Evolutionary conservation across 2,888 invertebrate species (phyloP), one percentile per base, ranked within the genome.

Genomic region (Patella depressa): DNA sequence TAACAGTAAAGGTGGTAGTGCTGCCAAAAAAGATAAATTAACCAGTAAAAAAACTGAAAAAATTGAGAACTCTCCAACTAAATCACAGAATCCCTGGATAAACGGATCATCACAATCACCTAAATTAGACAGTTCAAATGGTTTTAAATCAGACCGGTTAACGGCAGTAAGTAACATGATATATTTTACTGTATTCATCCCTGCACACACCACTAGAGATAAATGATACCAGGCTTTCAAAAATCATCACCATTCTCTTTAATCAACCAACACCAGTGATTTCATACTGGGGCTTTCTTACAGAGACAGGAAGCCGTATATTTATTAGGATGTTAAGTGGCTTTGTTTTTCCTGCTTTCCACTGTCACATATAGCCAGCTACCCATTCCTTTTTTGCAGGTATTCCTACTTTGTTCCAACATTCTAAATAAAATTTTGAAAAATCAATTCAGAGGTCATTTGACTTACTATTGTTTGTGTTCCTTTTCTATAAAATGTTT

Each of bases 51-150:
- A 17, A 54, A 24, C 53, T 9, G 17, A 34, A 72, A 12, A 72
- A 17, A 24, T 15, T 15, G 15, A 17, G 7, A 53, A 9, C n/a
- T 72, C 72, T 24, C 53, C 53, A 4, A 24, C 53, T 12, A 72
- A 72, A 54, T 19, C 14, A 17, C 72, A 72, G 53, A n/a, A 19
- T 53, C 53, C 9, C 9, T 54, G 54, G 19, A 17, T 54, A 72
- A 54, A 53, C n/a, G 54, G 54, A 24, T 72, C 53, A 54, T 19
- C 19, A 72, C 54, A 72, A 53, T 72, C 53, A 72, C 19, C 72
- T 4, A 72, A 72, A 53, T n/a, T 45, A 15, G 53, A 24, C 19
- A 72, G 53, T 45, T 2, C 65, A 12, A 65, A 65, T 24, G 65
- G 65, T 24, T 24, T 65, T 24, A 65, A 65, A 65, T 24, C 65